Conservation (phyloP, 2,113 vertebrate genomes). For the Xiphophorus couchianus region DNA sequence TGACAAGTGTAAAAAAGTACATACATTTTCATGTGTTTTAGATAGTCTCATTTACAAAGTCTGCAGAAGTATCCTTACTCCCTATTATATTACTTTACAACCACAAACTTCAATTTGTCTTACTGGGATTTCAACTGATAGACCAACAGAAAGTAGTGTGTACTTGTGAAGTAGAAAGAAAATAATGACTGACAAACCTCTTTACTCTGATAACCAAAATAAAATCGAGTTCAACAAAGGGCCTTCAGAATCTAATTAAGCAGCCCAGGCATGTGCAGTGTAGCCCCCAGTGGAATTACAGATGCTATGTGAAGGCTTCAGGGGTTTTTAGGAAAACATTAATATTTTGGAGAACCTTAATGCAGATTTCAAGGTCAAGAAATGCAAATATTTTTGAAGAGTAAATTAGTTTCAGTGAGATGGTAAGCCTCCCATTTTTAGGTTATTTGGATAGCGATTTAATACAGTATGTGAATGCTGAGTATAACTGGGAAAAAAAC, state of each 20-base stretch:
- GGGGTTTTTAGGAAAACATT: not conserved
- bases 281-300: too few relatives aligned
- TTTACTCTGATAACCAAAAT: not conserved
- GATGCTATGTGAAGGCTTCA: too few relatives aligned
- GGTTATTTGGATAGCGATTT: too few relatives aligned
- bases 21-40: not conserved
- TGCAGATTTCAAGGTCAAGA: too few relatives aligned
- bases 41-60: slow-evolving; percentile 16
- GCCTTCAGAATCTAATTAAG: too few relatives aligned
- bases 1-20: not conserved
- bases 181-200: not conserved
- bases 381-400: too few relatives aligned
- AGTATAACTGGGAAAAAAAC: not conserved
- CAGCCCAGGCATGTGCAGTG: too few relatives aligned
- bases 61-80: not conserved
- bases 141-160: not conserved
- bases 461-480: not conserved
- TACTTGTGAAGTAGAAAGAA: not conserved
- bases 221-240: not conserved
- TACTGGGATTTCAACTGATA: not conserved
- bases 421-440: too few relatives aligned
- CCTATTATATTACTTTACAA: not conserved
- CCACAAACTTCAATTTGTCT: not conserved
- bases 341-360: too few relatives aligned
- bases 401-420: too few relatives aligned